phyloP scores from a whole-genome alignment of 2,113 vertebrate genomes.

The Dermatemys mawii region DNA sequence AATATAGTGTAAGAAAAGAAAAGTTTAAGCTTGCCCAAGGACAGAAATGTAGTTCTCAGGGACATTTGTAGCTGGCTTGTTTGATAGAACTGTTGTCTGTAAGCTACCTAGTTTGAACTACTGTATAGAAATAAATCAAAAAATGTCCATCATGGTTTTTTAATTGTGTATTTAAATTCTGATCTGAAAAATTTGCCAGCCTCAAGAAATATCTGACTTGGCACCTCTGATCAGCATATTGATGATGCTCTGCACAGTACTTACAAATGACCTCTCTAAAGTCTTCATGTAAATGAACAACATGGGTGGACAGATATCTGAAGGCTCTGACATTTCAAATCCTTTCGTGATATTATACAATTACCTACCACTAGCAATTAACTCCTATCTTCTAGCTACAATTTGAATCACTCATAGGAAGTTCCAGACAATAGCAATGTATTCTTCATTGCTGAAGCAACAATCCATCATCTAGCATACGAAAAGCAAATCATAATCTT shows the following conservation, averaged over 20 bases:
- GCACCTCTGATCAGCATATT: neutral
- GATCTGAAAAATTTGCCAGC: neutral
- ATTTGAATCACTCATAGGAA: constrained; percentile 27
- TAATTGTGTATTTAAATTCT: neutral
- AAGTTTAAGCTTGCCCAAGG: neutral
- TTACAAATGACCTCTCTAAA: neutral
- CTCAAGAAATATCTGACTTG: neutral
- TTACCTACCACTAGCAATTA: neutral
- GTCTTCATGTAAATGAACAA: neutral
- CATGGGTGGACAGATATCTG: neutral
- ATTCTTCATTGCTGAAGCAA: neutral
- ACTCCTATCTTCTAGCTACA: neutral
- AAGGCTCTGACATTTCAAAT: constrained; percentile 5
- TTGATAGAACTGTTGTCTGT: neutral
- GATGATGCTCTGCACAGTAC: neutral
- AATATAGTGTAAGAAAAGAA: neutral
- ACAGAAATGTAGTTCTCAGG: neutral
- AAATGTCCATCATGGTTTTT: neutral
- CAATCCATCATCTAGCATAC: neutral
- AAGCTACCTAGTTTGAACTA: neutral
- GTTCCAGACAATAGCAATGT: neutral
- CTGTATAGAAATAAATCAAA: neutral
- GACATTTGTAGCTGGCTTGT: neutral
- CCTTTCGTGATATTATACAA: neutral
- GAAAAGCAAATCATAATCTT: neutral